Evolutionary conservation across 2,797 vertebrate genomes (phyloP).

Genomic region (Pristis pectinata): DNA sequence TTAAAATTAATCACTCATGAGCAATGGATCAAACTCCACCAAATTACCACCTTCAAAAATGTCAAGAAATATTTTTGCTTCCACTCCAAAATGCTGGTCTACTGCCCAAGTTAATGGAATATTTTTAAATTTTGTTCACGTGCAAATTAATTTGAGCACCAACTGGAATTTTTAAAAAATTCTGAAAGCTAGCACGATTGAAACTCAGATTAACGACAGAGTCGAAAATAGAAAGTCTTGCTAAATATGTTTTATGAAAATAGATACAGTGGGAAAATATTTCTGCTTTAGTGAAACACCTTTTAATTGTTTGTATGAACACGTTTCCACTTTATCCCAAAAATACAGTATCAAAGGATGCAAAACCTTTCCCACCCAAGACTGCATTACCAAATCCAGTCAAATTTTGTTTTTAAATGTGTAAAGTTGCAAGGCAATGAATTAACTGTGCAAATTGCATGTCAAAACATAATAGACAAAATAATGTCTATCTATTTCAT

Average conservation of each 20-base stretch:
- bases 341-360: background rate
- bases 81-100: background rate
- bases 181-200: background rate
- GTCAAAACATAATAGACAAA: background rate
- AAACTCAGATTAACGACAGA: background rate
- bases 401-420: background rate
- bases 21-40: background rate
- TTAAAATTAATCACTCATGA: background rate
- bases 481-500: background rate
- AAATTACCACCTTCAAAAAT: background rate
- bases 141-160: background rate
- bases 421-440: background rate
- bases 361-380: background rate
- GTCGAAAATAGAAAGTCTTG: background rate
- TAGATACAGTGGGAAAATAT: background rate
- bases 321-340: background rate
- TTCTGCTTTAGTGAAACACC: background rate
- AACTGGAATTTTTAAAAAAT: background rate
- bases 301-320: background rate
- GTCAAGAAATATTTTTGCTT: background rate
- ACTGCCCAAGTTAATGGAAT: background rate
- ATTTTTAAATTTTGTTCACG: background rate
- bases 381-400: background rate
- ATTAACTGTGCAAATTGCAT: background rate
- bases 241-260: background rate